A percentile compares a stretch with the other conserved stretches of the same genome.
Conservation (phyloP, 2,113 vertebrate species). For the Helogale parvula region DNA sequence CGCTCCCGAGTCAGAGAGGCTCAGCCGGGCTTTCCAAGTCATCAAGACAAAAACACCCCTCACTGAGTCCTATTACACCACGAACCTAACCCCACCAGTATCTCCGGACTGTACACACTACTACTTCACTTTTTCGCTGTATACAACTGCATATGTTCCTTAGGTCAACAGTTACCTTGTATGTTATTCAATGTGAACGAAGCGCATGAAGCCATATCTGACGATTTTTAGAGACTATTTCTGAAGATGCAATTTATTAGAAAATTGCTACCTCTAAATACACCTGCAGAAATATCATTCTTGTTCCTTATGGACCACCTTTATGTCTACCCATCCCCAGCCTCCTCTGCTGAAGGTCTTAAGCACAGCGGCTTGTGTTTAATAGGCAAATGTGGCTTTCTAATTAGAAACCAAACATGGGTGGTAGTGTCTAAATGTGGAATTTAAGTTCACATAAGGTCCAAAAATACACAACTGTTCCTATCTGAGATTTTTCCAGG, state of each 20-base stretch:
- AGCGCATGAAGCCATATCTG: neutral
- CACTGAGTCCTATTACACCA: neutral
- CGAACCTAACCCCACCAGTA: accelerated
- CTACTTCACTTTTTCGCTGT: neutral
- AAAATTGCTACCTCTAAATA: slow-evolving; percentile 21
- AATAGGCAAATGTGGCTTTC: neutral
- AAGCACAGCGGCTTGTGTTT: neutral
- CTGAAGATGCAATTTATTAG: slow-evolving; percentile 8
- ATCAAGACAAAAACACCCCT: neutral
- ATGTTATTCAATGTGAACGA: neutral
- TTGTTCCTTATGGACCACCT: neutral
- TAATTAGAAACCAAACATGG: slow-evolving; percentile 60
- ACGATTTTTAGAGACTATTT: slow-evolving; percentile 3
- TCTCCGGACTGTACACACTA: accelerated
- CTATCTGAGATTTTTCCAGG: slow-evolving; percentile 56
- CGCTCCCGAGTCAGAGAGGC: neutral
- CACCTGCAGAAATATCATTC: neutral
- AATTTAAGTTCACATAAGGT: slow-evolving; percentile 35
- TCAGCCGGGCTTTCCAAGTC: neutral
- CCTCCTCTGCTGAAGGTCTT: neutral
- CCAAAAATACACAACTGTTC: slow-evolving; percentile 40
- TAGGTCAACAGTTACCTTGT: neutral
- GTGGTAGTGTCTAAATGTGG: slow-evolving; percentile 25
- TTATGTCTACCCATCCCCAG: neutral
- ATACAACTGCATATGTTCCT: neutral